Conservation (phyloP, 1,140 invertebrate species). For the Campoletis sonorensis region DNA sequence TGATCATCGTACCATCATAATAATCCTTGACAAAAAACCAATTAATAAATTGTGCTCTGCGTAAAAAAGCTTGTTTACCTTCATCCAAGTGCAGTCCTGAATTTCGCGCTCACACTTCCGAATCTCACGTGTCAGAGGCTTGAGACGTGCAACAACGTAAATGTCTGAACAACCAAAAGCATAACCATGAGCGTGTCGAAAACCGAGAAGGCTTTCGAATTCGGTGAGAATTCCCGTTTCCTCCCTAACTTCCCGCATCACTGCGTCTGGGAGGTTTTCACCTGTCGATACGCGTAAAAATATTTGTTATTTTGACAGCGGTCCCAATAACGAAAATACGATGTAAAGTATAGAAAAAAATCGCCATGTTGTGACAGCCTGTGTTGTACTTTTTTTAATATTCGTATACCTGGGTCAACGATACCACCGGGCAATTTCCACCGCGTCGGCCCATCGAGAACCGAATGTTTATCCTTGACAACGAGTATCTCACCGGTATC, state of each 20-base stretch:
- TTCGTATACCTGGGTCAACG: slow-evolving; percentile 89
- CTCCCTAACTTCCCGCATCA: slow-evolving; percentile 90
- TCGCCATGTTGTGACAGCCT: no score
- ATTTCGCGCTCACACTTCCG: slow-evolving; percentile 86
- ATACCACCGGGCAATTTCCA: slow-evolving; percentile 97
- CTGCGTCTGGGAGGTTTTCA: slow-evolving; percentile 88
- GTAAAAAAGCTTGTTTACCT: slow-evolving; percentile 65
- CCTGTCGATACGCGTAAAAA: slow-evolving; percentile 73
- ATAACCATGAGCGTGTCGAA: slow-evolving; percentile 85
- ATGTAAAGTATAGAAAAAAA: neutral
- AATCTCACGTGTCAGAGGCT: slow-evolving; percentile 82
- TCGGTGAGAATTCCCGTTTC: slow-evolving; percentile 89
- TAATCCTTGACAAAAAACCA: no score
- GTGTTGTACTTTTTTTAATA: slow-evolving; percentile 7
- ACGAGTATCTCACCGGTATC: slow-evolving; percentile 84
- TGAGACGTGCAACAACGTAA: slow-evolving; percentile 86
- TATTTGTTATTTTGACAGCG: neutral
- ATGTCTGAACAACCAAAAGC: slow-evolving; percentile 91
- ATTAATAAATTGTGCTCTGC: no score
- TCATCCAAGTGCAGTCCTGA: slow-evolving; percentile 88
- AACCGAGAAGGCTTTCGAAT: slow-evolving; percentile 86
- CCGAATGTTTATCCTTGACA: slow-evolving; percentile 82
- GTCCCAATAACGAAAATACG: neutral
- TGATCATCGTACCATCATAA: no score
- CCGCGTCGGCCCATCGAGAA: slow-evolving; percentile 63